Evolutionary conservation across 2,113 vertebrate species (phyloP), one percentile per base, ranked within the genome.

Genomic region (Oreochromis tanganicae): DNA sequence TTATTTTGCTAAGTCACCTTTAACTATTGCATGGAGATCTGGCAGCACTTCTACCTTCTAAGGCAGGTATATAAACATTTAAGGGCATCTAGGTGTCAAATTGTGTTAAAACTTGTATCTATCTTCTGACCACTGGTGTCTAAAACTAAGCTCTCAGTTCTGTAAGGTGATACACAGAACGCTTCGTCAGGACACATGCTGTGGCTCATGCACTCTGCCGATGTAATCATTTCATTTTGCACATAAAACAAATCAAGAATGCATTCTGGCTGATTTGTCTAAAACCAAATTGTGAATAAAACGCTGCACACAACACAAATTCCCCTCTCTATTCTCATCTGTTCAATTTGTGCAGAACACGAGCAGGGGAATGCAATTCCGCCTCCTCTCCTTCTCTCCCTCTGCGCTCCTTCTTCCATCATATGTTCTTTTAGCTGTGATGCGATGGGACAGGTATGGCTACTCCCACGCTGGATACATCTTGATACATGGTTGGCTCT

Each of bases 381-480:
- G 4, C 56, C 55, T 73, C 24, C 61, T 43, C 50, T 79, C n/a
- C 75, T 13, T 52, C 79, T 82, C 83, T 81, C 48, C 46, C 36
- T 61, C 12, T 36, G 68, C 5, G 6, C 85, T 83, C 80, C 75
- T 13, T 86, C 91, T 54, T 55, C 85, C 85, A 61, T 94, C 92
- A 92, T 92, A 88, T 89, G 88, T 94, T 90, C 84, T 3, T 92
- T 92, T 90, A 92, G 81, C 83, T 10, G 38, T 91, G 94, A 95
- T 96, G 91, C 17, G 92, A 93, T 92, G 54, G 91, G 92, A 93
- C 92, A 95, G 92, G 92, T 95, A 91, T 84, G 92, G 90, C 93
- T 90, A 85, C 92, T 92, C 92, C 91, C 89, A 92, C 52, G 85
- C 91, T 56, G 63, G 91, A 92, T 91, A 92, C 93, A 93, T 94